Percentiles rank a stretch among this genome's conserved stretches.
phyloP scores from a whole-genome alignment of 2,888 invertebrate genomes.

The Caenorhabditis sp. region DNA sequence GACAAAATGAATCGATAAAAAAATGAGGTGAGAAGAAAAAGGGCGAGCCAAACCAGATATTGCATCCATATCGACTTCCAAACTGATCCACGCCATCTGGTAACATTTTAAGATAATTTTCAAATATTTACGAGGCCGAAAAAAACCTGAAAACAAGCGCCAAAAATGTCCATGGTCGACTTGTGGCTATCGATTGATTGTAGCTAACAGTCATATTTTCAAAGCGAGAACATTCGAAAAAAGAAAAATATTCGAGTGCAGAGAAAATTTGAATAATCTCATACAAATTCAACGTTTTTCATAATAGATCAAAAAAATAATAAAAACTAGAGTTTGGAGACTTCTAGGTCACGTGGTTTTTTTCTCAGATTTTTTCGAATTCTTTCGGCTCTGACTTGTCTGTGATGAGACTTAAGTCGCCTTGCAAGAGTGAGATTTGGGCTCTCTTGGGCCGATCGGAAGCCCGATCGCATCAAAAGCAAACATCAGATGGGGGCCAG shows the following conservation, averaged over 20 bases:
- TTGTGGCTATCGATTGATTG: conserved; percentile 56
- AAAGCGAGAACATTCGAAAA: background rate
- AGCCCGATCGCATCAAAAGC: too few species aligned
- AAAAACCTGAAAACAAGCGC: conserved; percentile 48
- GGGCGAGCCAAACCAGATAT: conserved; percentile 55
- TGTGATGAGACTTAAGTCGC: too few species aligned
- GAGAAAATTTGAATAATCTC: background rate
- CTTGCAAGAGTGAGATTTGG: too few species aligned
- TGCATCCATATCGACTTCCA: conserved; percentile 65
- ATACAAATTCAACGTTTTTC: conserved; percentile 8
- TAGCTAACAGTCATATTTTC: conserved; percentile 55
- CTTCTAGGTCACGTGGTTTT: too few species aligned
- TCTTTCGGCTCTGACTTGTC: too few species aligned
- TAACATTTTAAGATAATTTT: background rate
- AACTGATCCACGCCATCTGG: conserved; percentile 60
- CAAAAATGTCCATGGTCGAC: conserved; percentile 56
- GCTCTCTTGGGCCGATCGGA: too few species aligned
- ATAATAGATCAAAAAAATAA: too few species aligned
- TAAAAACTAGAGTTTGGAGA: too few species aligned
- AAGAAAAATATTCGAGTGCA: background rate
- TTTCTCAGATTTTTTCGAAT: too few species aligned
- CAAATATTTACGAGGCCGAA: background rate
- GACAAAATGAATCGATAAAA: conserved; percentile 53
- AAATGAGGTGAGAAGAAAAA: conserved; percentile 48
- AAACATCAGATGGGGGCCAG: too few species aligned